Conservation (phyloP, 2,888 invertebrate genomes). For the Dendrolimus houi region DNA sequence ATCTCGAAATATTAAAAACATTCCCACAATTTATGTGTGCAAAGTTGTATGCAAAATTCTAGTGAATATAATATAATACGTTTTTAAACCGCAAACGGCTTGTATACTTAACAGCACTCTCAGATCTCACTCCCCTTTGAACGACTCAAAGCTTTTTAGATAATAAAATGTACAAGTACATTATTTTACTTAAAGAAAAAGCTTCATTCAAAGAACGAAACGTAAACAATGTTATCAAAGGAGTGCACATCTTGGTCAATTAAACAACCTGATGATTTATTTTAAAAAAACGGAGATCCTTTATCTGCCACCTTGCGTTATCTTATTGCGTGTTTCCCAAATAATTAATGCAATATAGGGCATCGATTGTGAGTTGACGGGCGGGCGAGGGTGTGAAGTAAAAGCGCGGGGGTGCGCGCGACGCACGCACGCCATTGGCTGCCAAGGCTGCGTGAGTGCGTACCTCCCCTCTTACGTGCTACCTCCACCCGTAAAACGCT, state of each 20-base stretch:
- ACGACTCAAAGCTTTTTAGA: not conserved
- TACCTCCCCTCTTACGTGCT: slow-evolving; percentile 71
- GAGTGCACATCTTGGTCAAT: slow-evolving; percentile 18
- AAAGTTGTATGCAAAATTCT: too few species aligned
- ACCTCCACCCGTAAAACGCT: slow-evolving; percentile 39
- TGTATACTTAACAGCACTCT: not conserved
- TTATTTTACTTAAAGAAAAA: not conserved
- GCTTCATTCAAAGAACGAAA: not conserved
- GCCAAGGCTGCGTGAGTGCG: slow-evolving; percentile 71
- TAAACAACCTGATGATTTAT: slow-evolving; percentile 56
- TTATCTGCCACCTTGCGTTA: slow-evolving; percentile 75
- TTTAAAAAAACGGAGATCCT: slow-evolving; percentile 62
- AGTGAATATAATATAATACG: not conserved
- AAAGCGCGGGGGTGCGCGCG: slow-evolving; percentile 70
- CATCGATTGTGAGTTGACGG: slow-evolving; percentile 76
- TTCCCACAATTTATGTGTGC: too few species aligned
- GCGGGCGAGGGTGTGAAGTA: slow-evolving; percentile 52
- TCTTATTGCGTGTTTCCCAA: slow-evolving; percentile 78
- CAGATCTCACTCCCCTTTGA: not conserved
- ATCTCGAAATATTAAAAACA: too few species aligned
- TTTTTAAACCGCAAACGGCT: not conserved
- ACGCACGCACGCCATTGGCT: slow-evolving; percentile 74
- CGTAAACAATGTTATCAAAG: not conserved
- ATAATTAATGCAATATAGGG: slow-evolving; percentile 78
- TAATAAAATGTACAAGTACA: not conserved